Evolutionary conservation across 2,888 invertebrate species (phyloP).

Genomic region (Psococerastis gibbosa): DNA sequence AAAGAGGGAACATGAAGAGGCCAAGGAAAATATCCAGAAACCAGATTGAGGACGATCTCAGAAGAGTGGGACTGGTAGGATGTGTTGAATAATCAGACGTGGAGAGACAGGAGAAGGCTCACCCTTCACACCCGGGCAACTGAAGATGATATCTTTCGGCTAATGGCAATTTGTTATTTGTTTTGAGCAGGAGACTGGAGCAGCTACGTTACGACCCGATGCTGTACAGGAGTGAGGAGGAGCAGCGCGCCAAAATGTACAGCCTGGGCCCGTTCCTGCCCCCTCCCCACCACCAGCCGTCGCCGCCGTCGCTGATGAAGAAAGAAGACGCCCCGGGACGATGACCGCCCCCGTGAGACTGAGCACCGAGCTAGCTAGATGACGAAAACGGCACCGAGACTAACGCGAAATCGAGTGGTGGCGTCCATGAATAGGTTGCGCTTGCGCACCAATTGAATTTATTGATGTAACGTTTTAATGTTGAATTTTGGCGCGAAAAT

Average conservation of each 20-base stretch:
- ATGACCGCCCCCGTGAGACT: constrained; percentile 25
- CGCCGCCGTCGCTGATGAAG: constrained; percentile 32
- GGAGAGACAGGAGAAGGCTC: too few species aligned
- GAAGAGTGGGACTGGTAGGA: too few species aligned
- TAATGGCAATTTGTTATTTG: constrained; percentile 4
- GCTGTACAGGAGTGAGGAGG: constrained; percentile 52
- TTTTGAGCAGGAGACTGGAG: constrained; percentile 30
- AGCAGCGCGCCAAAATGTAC: constrained; percentile 58
- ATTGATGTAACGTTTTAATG: background rate
- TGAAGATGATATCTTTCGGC: too few species aligned
- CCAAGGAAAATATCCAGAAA: too few species aligned
- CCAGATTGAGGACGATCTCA: too few species aligned
- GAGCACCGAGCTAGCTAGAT: too few species aligned
- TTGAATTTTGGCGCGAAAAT: background rate
- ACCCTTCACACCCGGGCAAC: too few species aligned
- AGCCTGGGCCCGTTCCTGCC: constrained; percentile 47
- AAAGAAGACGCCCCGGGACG: constrained; percentile 38
- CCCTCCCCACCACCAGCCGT: constrained; percentile 26
- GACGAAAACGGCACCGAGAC: too few species aligned
- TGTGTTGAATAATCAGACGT: too few species aligned
- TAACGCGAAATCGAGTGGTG: background rate
- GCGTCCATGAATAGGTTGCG: background rate
- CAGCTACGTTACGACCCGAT: constrained; percentile 60
- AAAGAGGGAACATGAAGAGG: too few species aligned
- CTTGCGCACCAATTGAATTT: too few species aligned